phyloP scores from a whole-genome alignment of 1,140 invertebrate species.

The Atta colombica region DNA sequence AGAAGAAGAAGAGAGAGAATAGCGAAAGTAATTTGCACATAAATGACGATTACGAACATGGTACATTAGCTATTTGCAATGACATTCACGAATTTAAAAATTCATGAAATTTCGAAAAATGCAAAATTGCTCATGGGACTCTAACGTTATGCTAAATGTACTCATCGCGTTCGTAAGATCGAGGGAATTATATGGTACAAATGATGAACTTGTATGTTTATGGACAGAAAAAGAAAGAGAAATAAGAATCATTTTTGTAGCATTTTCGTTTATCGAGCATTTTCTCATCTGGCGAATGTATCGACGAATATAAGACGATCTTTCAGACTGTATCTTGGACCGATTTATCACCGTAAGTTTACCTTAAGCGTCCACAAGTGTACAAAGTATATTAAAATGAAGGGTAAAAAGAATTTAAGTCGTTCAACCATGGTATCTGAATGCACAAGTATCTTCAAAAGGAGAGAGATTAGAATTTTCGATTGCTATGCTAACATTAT shows the following conservation, averaged over 20 bases:
- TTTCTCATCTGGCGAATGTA: conserved; percentile 24
- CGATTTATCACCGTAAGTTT: conserved; percentile 26
- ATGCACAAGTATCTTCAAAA: conserved; percentile 38
- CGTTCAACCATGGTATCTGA: conserved; percentile 43
- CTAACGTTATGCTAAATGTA: conserved; percentile 26
- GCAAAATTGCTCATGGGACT: conserved; percentile 48
- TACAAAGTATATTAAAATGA: conserved; percentile 54
- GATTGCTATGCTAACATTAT: conserved; percentile 6
- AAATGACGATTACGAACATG: conserved; percentile 14
- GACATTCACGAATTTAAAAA: conserved; percentile 17
- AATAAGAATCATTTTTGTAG: conserved; percentile 32
- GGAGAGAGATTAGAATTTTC: conserved; percentile 2
- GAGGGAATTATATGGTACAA: conserved; percentile 7
- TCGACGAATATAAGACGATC: conserved; percentile 1
- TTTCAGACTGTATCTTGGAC: conserved; percentile 51
- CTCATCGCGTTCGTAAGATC: background rate
- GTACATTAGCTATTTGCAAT: background rate
- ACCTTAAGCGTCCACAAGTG: conserved; percentile 45
- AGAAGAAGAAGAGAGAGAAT: background rate
- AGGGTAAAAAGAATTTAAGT: conserved; percentile 55
- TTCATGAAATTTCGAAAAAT: conserved; percentile 23
- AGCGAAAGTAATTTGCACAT: background rate
- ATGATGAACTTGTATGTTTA: background rate
- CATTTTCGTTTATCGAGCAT: conserved; percentile 41
- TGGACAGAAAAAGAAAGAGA: background rate